Conservation (phyloP, 2,797 vertebrate genomes). For the Gallinago nigripennis region DNA sequence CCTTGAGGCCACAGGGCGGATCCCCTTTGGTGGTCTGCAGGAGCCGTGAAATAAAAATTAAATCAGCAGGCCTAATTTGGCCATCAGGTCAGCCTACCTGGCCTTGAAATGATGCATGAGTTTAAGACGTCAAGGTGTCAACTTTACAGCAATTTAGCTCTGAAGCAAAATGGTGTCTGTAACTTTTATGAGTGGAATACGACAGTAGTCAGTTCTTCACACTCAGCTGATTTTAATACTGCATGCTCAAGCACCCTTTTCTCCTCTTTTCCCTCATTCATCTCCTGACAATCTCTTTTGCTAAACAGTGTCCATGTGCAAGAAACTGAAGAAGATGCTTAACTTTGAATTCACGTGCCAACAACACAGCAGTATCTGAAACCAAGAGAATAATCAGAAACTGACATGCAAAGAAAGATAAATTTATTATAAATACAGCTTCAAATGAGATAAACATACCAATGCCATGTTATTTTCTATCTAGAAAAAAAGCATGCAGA, state of each 20-base stretch:
- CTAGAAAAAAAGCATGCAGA: background rate
- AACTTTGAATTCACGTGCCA: background rate
- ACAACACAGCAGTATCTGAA: background rate
- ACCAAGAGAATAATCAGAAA: background rate
- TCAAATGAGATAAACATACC: background rate
- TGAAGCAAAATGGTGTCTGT: background rate
- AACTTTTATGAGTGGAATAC: background rate
- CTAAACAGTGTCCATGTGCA: background rate
- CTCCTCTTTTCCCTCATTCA: background rate
- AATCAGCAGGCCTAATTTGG: background rate
- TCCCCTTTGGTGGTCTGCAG: accelerated
- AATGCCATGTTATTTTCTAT: background rate
- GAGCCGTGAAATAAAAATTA: background rate
- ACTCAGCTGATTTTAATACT: background rate
- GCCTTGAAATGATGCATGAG: background rate
- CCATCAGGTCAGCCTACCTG: background rate
- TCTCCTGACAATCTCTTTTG: background rate
- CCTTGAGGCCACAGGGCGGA: background rate
- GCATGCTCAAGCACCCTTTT: background rate
- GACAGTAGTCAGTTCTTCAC: background rate
- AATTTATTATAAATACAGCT: background rate
- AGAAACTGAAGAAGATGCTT: background rate
- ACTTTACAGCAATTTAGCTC: background rate
- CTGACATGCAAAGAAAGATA: background rate
- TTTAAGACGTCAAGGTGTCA: background rate